phyloP scores from a whole-genome alignment of 1,140 invertebrate genomes.

The Thrips palmi region DNA sequence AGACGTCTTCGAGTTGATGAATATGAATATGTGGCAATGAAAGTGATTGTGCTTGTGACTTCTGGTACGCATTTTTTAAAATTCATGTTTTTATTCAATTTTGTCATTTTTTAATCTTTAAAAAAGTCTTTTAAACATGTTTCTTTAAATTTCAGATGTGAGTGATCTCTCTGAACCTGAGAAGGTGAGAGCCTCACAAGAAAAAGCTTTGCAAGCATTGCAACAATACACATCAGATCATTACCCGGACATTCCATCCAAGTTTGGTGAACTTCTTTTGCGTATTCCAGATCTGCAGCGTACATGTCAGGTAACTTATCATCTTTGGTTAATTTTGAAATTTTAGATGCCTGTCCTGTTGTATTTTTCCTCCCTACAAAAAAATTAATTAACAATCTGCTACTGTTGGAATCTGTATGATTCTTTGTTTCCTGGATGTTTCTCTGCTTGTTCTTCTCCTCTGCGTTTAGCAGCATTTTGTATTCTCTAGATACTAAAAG shows the following conservation, averaged over 20 bases:
- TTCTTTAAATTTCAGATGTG: slow-evolving; percentile 48
- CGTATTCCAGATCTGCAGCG: slow-evolving; percentile 85
- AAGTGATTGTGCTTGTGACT: slow-evolving; percentile 82
- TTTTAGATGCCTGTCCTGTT: background rate
- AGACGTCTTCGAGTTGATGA: slow-evolving; percentile 78
- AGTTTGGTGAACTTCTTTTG: slow-evolving; percentile 84
- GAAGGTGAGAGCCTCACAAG: slow-evolving; percentile 80
- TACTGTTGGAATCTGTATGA: no score
- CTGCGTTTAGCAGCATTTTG: no score
- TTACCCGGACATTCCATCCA: slow-evolving; percentile 80
- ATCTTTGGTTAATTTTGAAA: slow-evolving; percentile 2
- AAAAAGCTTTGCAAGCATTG: slow-evolving; percentile 80
- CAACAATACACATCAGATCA: slow-evolving; percentile 81
- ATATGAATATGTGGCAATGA: slow-evolving; percentile 93
- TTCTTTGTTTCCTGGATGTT: no score
- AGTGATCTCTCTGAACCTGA: slow-evolving; percentile 80
- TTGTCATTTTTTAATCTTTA: no score
- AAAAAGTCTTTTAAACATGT: slow-evolving; percentile 2
- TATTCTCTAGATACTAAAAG: no score
- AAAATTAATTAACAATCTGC: no score
- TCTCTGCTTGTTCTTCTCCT: no score
- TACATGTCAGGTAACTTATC: slow-evolving; percentile 59
- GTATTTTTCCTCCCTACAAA: no score
- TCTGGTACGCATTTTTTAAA: slow-evolving; percentile 56
- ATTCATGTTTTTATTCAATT: background rate